Evolutionary conservation across 2,888 invertebrate species (phyloP), one percentile per base, ranked within the genome.

Genomic region (Biston betularia): DNA sequence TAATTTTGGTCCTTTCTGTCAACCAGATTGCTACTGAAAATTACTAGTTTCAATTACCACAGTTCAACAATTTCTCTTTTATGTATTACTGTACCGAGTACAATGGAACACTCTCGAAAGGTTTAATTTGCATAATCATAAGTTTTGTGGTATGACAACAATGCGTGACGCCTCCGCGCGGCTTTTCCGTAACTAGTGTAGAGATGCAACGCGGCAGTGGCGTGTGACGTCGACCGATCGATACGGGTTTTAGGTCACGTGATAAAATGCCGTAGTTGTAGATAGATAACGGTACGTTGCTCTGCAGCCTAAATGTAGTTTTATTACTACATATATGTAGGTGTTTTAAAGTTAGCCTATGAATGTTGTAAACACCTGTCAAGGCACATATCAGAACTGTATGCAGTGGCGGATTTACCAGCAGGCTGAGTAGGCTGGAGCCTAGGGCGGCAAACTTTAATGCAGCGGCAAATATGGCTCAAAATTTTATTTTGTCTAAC

Each of bases 181-280:
- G 49, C 14, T 40, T 68, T 48, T 56, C 50, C 57, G 59, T 61
- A 54, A 42, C 60, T 61, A 14, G 46, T 40, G 63, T 40, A 42
- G 65, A 70, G 69, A 71, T 73, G 74, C 72, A 72, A 61, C 63
- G 65, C 64, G 50, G 58, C 60, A 54, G 54, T 68, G 50, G 65
- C 70, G 67, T 55, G 65, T 68, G 67, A 48, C 70, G 66, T 61
- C 68, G 63, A 44, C 46, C 67, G 72, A 68, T 71, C 74, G 74
- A 74, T 72, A 69, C 56, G 42, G 24, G 45, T 71, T 74, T 71
- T 71, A 74, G 70, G 74, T 72, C 74, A 70, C 61, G 58, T 64
- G 71, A 69, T 71, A 63, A 69, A 70, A 48, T 65, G 54, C 35
- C 38, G 52, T 59, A 60, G 48, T 34, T 56, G 63, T 66, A 62